Evolutionary conservation across 2,113 vertebrate species (phyloP), one percentile per base, ranked within the genome.

Genomic region (Pollimyrus isidori): DNA sequence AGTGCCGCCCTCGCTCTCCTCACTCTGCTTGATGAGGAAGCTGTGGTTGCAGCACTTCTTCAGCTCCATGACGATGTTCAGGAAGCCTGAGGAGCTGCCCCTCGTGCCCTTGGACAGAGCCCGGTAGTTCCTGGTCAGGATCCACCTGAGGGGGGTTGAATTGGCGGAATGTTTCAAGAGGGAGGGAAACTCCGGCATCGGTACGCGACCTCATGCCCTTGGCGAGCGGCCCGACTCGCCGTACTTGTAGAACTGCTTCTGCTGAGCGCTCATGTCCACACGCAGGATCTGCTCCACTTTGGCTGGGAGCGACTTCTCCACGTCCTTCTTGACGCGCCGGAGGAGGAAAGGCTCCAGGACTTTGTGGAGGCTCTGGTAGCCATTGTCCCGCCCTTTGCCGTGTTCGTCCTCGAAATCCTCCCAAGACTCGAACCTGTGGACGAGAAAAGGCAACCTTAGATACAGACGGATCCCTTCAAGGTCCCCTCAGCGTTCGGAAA

Each of bases 181-280:
- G 83, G 53, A 9, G 1, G 80, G 11, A 50, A 11, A 53, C 26
- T 7, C 5, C 2, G 52, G 10, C 21, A 42, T 11, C 23, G 4
- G 4, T 15, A 26, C 7, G 87, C 10, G 30, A 17, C 17, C 86
- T 0, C 4, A 5, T 7, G 87, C 13, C 50, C 17, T 17, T 86
- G 48, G 30, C n/a, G 15, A 62, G 56, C 56, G 6, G 5, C 52
- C 13, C 3, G 26, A 49, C 15, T 21, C 23, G 26, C 35, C 91
- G 58, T 94, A 99, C 98, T 99, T 99, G 94, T 99, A 99, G 95
- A 97, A 99, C 93, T 99, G 98, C 69, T 99, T 99, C 95, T 99
- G 98, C 88, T 97, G 96, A 10, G 97, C 98, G 0, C 97, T 96
- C 98, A 99, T 99, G 94, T 99, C 98, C 17, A 99, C 98, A 0